Evolutionary conservation across 2,888 invertebrate genomes (phyloP).

Genomic region (Mythimna vitellina): DNA sequence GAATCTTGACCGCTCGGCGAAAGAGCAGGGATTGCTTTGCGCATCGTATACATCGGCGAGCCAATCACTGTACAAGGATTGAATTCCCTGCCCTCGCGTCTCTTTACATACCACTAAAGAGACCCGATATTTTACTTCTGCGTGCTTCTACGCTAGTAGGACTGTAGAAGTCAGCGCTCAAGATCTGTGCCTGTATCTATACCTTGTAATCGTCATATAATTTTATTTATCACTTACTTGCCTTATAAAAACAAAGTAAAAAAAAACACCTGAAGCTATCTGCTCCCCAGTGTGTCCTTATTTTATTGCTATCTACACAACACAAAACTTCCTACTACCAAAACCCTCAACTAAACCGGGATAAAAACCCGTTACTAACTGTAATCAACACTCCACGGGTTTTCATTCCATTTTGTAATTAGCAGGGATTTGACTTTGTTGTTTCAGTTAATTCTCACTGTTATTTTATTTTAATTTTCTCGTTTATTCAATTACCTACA

Average conservation of each 20-base stretch:
- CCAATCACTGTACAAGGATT: too few species aligned
- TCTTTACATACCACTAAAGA: too few species aligned
- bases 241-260: neutral
- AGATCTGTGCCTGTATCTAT: too few species aligned
- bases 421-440: conserved; percentile 1
- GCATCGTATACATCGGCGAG: too few species aligned
- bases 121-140: too few species aligned
- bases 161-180: too few species aligned
- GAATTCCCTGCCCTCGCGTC: too few species aligned
- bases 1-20: too few species aligned
- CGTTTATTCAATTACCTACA: neutral
- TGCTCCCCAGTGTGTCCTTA: neutral
- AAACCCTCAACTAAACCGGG: conserved; percentile 18
- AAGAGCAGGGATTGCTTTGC: too few species aligned
- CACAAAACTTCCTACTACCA: neutral
- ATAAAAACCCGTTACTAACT: conserved; percentile 37
- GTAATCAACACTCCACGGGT: conserved; percentile 22
- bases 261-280: conserved; percentile 20
- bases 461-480: neutral
- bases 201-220: too few species aligned
- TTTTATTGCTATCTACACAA: conserved; percentile 44
- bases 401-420: conserved; percentile 27
- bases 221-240: neutral
- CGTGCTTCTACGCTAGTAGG: too few species aligned
- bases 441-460: neutral